phyloP scores from a whole-genome alignment of 2,113 vertebrate genomes.

The Otocyon megalotis region DNA sequence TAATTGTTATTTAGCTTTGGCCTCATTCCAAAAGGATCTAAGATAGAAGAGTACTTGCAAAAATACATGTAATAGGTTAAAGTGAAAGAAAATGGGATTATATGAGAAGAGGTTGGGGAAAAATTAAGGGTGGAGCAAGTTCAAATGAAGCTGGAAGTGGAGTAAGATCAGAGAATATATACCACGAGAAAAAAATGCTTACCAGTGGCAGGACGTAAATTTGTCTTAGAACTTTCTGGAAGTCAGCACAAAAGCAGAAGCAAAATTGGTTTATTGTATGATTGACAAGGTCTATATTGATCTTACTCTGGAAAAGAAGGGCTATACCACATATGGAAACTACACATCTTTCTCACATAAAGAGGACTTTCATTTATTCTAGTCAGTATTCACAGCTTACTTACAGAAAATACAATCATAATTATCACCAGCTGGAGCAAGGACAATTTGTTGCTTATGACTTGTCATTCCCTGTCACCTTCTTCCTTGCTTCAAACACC shows the following conservation, averaged over 20 bases:
- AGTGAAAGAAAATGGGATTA: slow-evolving; percentile 62
- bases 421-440: background rate
- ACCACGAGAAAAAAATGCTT: slow-evolving; percentile 31
- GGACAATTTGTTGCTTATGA: background rate
- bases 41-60: slow-evolving; percentile 48
- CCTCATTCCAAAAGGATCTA: slow-evolving; percentile 58
- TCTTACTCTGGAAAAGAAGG: background rate
- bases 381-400: background rate
- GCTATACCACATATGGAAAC: background rate
- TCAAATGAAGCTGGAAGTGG: background rate
- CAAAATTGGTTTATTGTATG: background rate
- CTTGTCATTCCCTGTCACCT: background rate
- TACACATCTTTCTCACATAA: background rate
- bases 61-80: slow-evolving; percentile 33
- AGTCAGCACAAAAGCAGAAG: slow-evolving; percentile 25
- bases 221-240: background rate
- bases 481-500: background rate
- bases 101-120: background rate
- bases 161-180: slow-evolving; percentile 33
- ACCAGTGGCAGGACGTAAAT: background rate
- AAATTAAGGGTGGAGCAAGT: slow-evolving; percentile 18
- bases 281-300: background rate
- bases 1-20: slow-evolving; percentile 76
- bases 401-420: background rate
- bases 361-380: background rate